A percentile compares a stretch with the other conserved stretches of the same genome.
Conservation (phyloP, 2,797 vertebrate species). For the Poecilia wingei region DNA sequence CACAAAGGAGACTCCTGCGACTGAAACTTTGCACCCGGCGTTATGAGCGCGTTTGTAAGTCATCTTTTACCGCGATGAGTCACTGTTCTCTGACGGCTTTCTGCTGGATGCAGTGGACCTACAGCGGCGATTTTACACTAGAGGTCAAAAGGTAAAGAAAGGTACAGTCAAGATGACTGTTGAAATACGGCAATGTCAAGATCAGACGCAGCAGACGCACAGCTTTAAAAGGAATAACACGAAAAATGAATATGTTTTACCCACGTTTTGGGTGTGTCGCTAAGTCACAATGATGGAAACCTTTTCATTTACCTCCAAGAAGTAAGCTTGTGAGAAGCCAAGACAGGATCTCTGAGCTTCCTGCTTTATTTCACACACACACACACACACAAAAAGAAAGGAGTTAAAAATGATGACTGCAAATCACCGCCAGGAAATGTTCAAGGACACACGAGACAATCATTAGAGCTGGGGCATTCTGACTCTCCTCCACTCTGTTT, state of each 20-base stretch:
- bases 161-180: slow-evolving; percentile 2
- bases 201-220: slow-evolving; percentile 33
- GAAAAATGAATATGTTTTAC: slow-evolving; percentile 43
- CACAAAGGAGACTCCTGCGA: slow-evolving; percentile 70
- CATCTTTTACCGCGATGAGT: slow-evolving; percentile 69
- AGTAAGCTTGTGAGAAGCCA: slow-evolving; percentile 55
- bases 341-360: slow-evolving; percentile 61
- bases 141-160: slow-evolving; percentile 30
- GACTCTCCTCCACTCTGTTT: slow-evolving; percentile 32
- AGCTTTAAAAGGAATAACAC: slow-evolving; percentile 39
- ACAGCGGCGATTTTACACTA: slow-evolving; percentile 29
- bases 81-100: slow-evolving; percentile 65
- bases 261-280: slow-evolving; percentile 50
- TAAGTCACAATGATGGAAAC: slow-evolving; percentile 63
- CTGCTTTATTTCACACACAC: slow-evolving; percentile 56
- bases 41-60: slow-evolving; percentile 66
- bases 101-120: slow-evolving; percentile 37
- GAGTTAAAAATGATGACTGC: slow-evolving; percentile 39
- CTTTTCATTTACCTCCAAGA: slow-evolving; percentile 65
- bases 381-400: background rate
- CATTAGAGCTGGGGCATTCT: slow-evolving; percentile 41
- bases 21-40: slow-evolving; percentile 72
- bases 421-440: slow-evolving; percentile 64
- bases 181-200: slow-evolving; percentile 23
- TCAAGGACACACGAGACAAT: slow-evolving; percentile 61